Evolutionary conservation across 2,113 vertebrate genomes (phyloP), one percentile per base, ranked within the genome.

Genomic region (Cercocebus atys): DNA sequence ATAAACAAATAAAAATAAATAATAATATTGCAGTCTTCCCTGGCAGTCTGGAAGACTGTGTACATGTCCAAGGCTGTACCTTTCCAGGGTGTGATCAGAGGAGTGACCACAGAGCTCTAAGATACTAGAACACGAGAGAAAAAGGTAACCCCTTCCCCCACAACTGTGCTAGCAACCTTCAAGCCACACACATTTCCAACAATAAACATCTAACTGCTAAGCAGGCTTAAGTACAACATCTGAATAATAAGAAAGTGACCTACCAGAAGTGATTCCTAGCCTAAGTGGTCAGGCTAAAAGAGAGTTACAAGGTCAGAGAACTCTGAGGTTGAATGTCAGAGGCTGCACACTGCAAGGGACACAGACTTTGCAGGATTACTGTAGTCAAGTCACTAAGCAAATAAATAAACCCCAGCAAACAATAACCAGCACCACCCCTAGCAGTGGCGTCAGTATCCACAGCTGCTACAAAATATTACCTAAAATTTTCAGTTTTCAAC

Each of bases 181-280:
- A 4, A 73, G 64, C 20, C 35, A 5, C 35, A 45, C 12, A 85
- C 3, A 47, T 3, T 1, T 2, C 8, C 38, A 52, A 23, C 86
- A 14, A 6, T 12, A 2, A 52, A 80, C 38, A 35, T 8, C 13
- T 22, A n/a, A 35, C 12, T 52, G 35, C 18, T 52, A n/a, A 4
- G 17, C 32, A 30, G n/a, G 8, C 12, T 45, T 13, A 5, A 70
- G 43, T 11, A 35, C 23, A 61, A 25, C 9, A 10, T 57, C 50
- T 79, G 52, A 50, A 76, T 50, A 20, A 1, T 30, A 52, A 50
- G 75, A 23, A 78, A 35, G n/a, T 40, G 59, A 20, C 0, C 10
- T 0, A 0, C 8, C 1, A 0, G 32, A 57, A 70, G 75, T 0
- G 8, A 25, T 61, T 78, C 40, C 75, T 13, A 22, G 32, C 23